Evolutionary conservation across 2,113 vertebrate species (phyloP).

Genomic region (Pithys albifrons): DNA sequence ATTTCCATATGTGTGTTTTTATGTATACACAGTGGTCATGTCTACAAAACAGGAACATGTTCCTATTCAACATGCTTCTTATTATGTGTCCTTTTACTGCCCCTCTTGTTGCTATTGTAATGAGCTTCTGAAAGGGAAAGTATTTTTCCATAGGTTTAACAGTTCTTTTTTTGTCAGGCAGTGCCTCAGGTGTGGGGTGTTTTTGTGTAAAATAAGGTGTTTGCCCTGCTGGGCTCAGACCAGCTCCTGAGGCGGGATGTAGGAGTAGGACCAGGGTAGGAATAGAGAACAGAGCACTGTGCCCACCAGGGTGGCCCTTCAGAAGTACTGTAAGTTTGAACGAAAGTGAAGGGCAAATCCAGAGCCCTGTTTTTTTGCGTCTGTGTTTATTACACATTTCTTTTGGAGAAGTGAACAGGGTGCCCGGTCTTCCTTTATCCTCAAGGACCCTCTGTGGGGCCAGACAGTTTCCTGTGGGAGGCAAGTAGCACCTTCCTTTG

Average conservation of each 20-base stretch:
- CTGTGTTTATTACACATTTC: background rate
- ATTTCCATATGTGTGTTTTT: rapidly evolving
- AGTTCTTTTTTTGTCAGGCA: background rate
- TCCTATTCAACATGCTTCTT: background rate
- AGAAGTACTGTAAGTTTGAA: background rate
- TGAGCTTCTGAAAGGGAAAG: rapidly evolving
- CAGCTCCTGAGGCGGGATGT: background rate
- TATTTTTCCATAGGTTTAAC: background rate
- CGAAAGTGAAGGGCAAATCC: background rate
- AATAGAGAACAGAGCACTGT: rapidly evolving
- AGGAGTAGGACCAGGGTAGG: background rate
- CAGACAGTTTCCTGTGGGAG: background rate
- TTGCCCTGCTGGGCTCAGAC: background rate
- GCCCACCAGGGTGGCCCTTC: background rate
- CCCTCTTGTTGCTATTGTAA: background rate
- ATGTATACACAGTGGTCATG: rapidly evolving
- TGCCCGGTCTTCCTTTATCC: background rate
- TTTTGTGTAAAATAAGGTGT: background rate
- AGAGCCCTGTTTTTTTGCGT: background rate
- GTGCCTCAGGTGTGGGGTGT: background rate
- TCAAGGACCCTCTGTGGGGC: background rate
- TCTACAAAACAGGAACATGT: background rate
- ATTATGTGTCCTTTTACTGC: background rate
- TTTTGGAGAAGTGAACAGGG: background rate
- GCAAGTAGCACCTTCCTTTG: background rate